phyloP scores from a whole-genome alignment of 2,888 invertebrate genomes.

The Saturnia pavonia region DNA sequence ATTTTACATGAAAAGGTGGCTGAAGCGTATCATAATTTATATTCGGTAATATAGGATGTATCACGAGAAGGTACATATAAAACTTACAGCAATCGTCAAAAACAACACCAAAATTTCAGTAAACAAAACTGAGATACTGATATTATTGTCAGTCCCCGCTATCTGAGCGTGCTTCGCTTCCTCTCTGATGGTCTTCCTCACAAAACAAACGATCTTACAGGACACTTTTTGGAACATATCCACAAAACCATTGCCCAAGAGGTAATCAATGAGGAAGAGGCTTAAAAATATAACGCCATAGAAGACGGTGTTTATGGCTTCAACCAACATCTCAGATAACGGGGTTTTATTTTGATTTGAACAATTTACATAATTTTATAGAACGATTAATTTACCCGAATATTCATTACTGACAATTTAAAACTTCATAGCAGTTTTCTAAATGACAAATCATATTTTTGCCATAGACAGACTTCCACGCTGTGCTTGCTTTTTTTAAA shows the following conservation, averaged over 20 bases:
- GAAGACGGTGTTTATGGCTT: slow-evolving; percentile 34
- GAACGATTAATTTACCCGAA: slow-evolving; percentile 30
- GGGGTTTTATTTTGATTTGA: slow-evolving; percentile 13
- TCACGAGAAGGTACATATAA: neutral
- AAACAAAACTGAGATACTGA: slow-evolving; percentile 49
- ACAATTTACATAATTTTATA: slow-evolving; percentile 33
- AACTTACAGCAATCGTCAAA: slow-evolving; percentile 55
- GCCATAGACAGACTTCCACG: neutral
- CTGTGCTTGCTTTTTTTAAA: neutral
- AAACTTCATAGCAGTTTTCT: neutral
- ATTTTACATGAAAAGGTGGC: too few relatives aligned
- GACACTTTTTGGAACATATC: slow-evolving; percentile 45
- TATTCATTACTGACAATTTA: slow-evolving; percentile 24
- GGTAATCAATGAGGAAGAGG: slow-evolving; percentile 55
- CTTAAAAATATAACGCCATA: slow-evolving; percentile 47
- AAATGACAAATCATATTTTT: neutral
- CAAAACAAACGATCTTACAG: slow-evolving; percentile 52
- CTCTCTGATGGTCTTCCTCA: slow-evolving; percentile 49
- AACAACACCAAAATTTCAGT: slow-evolving; percentile 53
- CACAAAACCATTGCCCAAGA: slow-evolving; percentile 61
- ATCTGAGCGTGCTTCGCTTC: slow-evolving; percentile 41
- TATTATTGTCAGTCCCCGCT: slow-evolving; percentile 34
- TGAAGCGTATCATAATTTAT: too few relatives aligned
- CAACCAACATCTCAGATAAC: slow-evolving; percentile 41
- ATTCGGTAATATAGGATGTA: neutral